These are phyloP conservation scores for Anser brachyrhynchus DNA, from an alignment of 2,113 vertebrate species.

Conservation along the genomic window DNA sequence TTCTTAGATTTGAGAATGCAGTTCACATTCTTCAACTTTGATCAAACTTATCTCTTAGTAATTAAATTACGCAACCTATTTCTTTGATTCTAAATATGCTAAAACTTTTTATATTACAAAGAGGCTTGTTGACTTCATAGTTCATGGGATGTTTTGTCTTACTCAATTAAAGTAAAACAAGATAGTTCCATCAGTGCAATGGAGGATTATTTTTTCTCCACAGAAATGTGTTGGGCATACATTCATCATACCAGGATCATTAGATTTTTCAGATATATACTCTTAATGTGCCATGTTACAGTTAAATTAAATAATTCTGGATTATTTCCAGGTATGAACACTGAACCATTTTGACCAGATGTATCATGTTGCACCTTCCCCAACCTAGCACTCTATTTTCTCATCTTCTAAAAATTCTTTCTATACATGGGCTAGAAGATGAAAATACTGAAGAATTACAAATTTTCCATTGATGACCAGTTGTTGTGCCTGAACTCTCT, in stretches of 20 bases:
- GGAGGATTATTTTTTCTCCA: conserved; percentile 10
- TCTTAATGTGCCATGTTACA: background rate
- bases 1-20: conserved; percentile 9
- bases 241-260: background rate
- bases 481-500: background rate
- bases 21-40: conserved; percentile 36
- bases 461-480: background rate
- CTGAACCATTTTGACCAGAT: background rate
- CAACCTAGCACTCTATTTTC: background rate
- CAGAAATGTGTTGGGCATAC: background rate
- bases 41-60: conserved; percentile 39
- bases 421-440: background rate
- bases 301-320: background rate
- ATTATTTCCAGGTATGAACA: background rate
- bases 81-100: conserved; percentile 49
- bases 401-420: background rate
- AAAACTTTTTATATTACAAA: conserved; percentile 42
- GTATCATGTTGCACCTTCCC: background rate
- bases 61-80: conserved; percentile 61
- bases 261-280: background rate
- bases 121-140: conserved; percentile 26
- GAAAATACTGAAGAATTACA: background rate
- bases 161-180: conserved; percentile 33
- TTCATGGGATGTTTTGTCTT: conserved; percentile 45
- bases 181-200: background rate